These are phyloP conservation scores for Limnodromus scolopaceus DNA, from an alignment of 2,797 vertebrate species.

Conservation along the genomic window DNA sequence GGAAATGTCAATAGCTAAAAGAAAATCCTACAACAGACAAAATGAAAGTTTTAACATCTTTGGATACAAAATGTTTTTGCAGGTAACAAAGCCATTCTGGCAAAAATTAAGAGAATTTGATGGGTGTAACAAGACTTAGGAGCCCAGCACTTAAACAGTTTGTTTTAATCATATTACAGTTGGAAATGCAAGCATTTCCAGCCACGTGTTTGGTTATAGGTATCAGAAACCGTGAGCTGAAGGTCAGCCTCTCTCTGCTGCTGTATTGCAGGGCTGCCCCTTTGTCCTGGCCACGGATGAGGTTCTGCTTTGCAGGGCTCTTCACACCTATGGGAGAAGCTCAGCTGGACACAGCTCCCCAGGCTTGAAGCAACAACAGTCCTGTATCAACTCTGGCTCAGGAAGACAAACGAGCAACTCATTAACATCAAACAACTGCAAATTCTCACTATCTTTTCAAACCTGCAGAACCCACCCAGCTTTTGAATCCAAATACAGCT, in stretches of 20 bases:
- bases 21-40: background rate
- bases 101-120: background rate
- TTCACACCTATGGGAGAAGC: background rate
- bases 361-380: fast-evolving
- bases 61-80: background rate
- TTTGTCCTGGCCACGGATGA: fast-evolving
- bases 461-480: background rate
- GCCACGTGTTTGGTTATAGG: background rate
- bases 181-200: background rate
- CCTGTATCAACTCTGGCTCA: background rate
- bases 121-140: background rate
- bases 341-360: background rate
- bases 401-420: background rate
- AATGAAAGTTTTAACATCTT: background rate
- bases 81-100: background rate
- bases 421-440: background rate
- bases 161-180: background rate
- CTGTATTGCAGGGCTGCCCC: background rate
- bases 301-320: background rate
- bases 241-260: background rate
- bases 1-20: background rate
- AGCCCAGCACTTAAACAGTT: background rate
- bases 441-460: background rate
- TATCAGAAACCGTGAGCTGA: background rate
- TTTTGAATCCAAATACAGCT: background rate